Evolutionary conservation across 2,888 invertebrate genomes (phyloP).

Genomic region (Nudaria mundana): DNA sequence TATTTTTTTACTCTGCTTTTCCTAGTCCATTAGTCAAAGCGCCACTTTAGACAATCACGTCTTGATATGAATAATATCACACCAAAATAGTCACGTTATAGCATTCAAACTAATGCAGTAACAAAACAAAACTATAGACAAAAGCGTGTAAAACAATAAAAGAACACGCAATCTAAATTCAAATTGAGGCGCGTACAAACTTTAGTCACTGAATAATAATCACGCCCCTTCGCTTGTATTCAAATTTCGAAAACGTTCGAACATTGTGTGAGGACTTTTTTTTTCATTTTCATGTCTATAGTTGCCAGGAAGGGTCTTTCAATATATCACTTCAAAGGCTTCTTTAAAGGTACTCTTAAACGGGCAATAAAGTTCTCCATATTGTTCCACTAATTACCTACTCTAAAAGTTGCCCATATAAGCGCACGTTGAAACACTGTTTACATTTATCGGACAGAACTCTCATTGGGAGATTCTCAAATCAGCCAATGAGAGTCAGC

Average conservation of each 20-base stretch:
- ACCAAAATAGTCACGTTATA: constrained; percentile 19
- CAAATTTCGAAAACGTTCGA: constrained; percentile 57
- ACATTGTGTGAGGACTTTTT: constrained; percentile 38
- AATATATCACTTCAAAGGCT: no score
- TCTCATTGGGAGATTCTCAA: no score
- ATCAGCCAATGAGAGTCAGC: no score
- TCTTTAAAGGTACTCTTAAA: no score
- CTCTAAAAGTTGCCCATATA: no score
- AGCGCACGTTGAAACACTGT: no score
- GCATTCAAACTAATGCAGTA: constrained; percentile 30
- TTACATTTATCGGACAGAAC: no score
- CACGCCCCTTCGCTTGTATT: constrained; percentile 71
- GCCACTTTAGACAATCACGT: constrained; percentile 20
- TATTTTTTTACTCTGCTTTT: constrained; percentile 13
- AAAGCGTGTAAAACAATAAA: constrained; percentile 62
- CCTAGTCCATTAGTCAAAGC: constrained; percentile 12
- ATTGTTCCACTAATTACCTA: no score
- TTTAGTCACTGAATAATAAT: constrained; percentile 55
- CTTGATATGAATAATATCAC: constrained; percentile 18
- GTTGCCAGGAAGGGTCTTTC: constrained; percentile 39
- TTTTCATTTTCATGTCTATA: constrained; percentile 38
- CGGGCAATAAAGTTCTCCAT: no score
- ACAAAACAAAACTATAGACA: constrained; percentile 41
- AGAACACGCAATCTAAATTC: constrained; percentile 65
- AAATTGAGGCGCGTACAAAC: constrained; percentile 58